Conservation (phyloP, 2,888 invertebrate genomes). For the Drosophila putrida region DNA sequence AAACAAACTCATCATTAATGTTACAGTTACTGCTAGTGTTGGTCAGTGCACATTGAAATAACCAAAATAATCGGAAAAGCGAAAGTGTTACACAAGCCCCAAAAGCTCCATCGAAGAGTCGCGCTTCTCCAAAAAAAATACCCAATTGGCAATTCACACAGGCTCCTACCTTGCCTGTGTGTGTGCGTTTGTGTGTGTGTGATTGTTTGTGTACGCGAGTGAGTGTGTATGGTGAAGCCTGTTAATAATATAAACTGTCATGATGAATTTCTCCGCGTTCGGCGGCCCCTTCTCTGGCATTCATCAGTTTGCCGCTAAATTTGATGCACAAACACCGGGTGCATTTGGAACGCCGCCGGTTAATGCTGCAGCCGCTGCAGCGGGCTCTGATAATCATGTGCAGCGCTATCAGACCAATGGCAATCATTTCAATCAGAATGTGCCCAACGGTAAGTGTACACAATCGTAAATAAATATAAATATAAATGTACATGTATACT, state of each 20-base stretch:
- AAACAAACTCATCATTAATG: slow-evolving; percentile 40
- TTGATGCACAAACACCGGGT: slow-evolving; percentile 85
- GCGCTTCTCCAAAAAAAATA: slow-evolving; percentile 25
- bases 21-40: slow-evolving; percentile 48
- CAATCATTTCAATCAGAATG: slow-evolving; percentile 86
- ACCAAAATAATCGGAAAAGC: slow-evolving; percentile 53
- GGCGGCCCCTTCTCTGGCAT: slow-evolving; percentile 86
- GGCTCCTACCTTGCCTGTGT: slow-evolving; percentile 29
- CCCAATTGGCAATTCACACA: slow-evolving; percentile 33
- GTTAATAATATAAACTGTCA: slow-evolving; percentile 67
- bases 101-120: slow-evolving; percentile 26
- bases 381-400: slow-evolving; percentile 83
- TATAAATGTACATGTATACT: slow-evolving; percentile 2
- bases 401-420: slow-evolving; percentile 86
- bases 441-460: slow-evolving; percentile 84
- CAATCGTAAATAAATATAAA: slow-evolving; percentile 15
- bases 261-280: slow-evolving; percentile 86
- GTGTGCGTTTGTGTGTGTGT: slow-evolving; percentile 16
- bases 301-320: slow-evolving; percentile 86
- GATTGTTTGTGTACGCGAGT: slow-evolving; percentile 22
- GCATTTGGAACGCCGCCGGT: slow-evolving; percentile 85
- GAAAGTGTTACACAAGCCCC: slow-evolving; percentile 67
- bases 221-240: slow-evolving; percentile 33
- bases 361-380: slow-evolving; percentile 79
- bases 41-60: slow-evolving; percentile 49